Base-by-base conservation (phyloP, 2,113 vertebrate genomes). In the Psittacula cyanocephala region DNA sequence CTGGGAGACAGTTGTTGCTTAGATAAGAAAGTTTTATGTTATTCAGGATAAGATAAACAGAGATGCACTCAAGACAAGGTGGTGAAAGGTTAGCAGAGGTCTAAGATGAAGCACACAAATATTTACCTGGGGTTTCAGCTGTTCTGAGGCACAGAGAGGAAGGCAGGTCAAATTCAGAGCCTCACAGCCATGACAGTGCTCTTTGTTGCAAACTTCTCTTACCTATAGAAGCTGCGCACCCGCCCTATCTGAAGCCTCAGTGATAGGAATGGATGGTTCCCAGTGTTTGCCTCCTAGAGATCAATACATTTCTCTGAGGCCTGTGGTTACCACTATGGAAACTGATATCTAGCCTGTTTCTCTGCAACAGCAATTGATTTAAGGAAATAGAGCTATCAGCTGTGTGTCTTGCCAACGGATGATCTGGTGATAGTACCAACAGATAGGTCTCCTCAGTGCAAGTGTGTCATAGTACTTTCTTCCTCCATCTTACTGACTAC, bases 111-210 rank as follows among this genome's bases (percentile, higher is more conserved):
- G 80, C 67, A 78, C 57, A 69, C 90, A 91, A 94, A 91, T 95
- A 84, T 94, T 93, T 94, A 90, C 81, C 52, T 86, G 65, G 17
- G 19, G 29, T 92, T 96, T 94, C 49, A 77, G 68, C 75, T 78
- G 47, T 77, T 72, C 52, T 80, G 74, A 93, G 77, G 57, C 22
- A n/a, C 57, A 47, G 35, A 71, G 39, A 88, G 29, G 76, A 87
- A 90, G 53, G 71, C 33, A 60, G 70, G 84, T 88, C 91, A 68
- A 65, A 96, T 85, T 57, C 85, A 85, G 74, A 87, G 46, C 44
- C n/a, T 87, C 18, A 0, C 39, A 57, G 55, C 41, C 6, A 0
- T 72, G 63, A 43, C 39, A 47, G 5, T 69, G 47, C 44, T 86
- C 57, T 86, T 76, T 86, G 50, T 65, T 91, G 59, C 60, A 78